phyloP scores from a whole-genome alignment of 2,888 invertebrate species.

The Plutella xylostella region DNA sequence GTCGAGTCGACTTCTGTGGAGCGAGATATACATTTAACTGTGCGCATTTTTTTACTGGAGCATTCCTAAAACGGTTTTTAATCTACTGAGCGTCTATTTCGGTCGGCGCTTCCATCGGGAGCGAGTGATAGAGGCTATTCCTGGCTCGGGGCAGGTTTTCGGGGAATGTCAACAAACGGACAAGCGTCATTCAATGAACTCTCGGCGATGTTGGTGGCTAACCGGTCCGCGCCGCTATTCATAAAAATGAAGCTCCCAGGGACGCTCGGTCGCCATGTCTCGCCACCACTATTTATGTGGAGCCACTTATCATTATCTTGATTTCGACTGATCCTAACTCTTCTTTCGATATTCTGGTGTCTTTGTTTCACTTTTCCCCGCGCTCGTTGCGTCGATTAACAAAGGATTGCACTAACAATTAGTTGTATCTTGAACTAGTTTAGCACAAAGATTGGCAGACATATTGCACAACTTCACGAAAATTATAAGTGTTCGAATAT shows the following conservation, averaged over 20 bases:
- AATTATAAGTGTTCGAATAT: constrained; percentile 27
- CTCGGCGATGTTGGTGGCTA: constrained; percentile 46
- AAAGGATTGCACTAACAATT: constrained; percentile 7
- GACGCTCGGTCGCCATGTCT: constrained; percentile 19
- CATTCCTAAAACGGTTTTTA: constrained; percentile 46
- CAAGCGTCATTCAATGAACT: constrained; percentile 65
- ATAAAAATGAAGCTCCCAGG: constrained; percentile 60
- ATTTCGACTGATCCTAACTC: no score
- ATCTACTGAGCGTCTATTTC: constrained; percentile 57
- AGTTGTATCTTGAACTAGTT: constrained; percentile 23
- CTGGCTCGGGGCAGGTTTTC: constrained; percentile 63
- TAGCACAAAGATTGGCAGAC: constrained; percentile 30
- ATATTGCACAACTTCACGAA: constrained; percentile 49
- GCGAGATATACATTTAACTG: no score
- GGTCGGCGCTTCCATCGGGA: constrained; percentile 35
- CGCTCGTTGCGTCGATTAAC: constrained; percentile 17
- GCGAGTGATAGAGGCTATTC: constrained; percentile 44
- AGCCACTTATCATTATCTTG: no score
- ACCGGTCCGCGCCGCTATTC: constrained; percentile 56
- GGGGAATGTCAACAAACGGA: constrained; percentile 69
- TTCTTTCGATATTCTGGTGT: no score
- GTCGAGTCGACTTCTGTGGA: no score
- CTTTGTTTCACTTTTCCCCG: not conserved
- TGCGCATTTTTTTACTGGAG: constrained; percentile 3
- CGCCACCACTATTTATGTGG: constrained; percentile 1